Evolutionary conservation across 2,797 vertebrate genomes (phyloP), one percentile per base, ranked within the genome.

Genomic region (Zenarchopterus dispar): DNA sequence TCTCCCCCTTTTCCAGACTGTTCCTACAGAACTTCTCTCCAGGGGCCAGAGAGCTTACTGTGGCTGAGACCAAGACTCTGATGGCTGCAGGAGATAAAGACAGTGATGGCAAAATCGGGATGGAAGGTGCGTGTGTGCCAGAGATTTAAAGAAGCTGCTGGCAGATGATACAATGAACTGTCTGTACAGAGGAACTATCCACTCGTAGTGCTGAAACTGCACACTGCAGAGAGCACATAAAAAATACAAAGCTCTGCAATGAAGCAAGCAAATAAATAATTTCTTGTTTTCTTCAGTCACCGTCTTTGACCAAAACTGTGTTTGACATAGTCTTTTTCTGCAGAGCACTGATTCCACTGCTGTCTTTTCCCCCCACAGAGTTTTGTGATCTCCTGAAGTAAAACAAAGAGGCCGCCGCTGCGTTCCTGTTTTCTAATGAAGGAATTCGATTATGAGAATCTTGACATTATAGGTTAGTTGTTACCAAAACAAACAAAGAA

Each of bases 21-120:
- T 94, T 94, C 75, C 92, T 94, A 56, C 82, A 94, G 89, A 91
- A 91, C 71, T 94, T 93, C 81, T 90, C 70, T 31, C 54, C 58
- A 0, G 81, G 45, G 28, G 90, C 92, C 66, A 86, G 90, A 64
- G 78, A 73, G 70, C 67, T 93, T 82, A 94, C 90, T 1, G 73
- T 71, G 5, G 70, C 78, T 11, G 92, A 94, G 85, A 93, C 92
- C 59, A 82, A 84, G 62, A 60, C 57, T 0, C 84, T 94, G 82
- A 84, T 94, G 70, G 49, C 67, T 48, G 92, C 82, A 19, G 93
- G 88, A 13, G 93, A 95, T 46, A 89, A 80, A 4, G 92, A 94
- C 4, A 83, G 91, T 2, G 92, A 94, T 1, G 91, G 93, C 17
- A 91, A 89, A 80, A 93, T 93, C 33, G 91, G 91, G 41, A 70